Evolutionary conservation across 2,797 vertebrate species (phyloP), one percentile per base, ranked within the genome.

Genomic region (Rachycentron canadum): DNA sequence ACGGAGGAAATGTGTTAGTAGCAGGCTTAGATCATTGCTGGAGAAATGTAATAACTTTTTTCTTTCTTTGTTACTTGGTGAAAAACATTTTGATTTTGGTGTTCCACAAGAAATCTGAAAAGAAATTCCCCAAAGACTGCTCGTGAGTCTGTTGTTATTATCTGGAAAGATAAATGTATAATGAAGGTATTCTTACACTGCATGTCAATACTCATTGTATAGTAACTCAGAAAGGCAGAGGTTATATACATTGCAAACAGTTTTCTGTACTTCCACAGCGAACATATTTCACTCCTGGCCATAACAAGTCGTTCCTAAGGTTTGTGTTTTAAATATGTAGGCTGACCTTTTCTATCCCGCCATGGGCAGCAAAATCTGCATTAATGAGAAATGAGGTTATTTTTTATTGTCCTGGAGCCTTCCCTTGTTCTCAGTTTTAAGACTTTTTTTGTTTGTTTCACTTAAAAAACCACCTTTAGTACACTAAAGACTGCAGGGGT

Each of bases 321-420:
- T 88, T 88, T 88, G 86, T 90, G 77, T 87, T 93, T 86, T 87
- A 87, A 90, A 88, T 91, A 93, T 94, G 88, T 78, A 92, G 83
- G 84, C 77, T 92, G 93, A 94, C 93, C 93, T 95, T 94, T 95
- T 83, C 82, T 76, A 16, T 87, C 68, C 70, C 82, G 86, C 72
- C 74, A 81, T 76, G 82, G 86, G 87, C 87, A 90, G 83, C 56
- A 81, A 86, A 88, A 91, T 91, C 69, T 92, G 90, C 89, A 93
- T 93, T 92, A 93, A 94, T 94, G 87, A 94, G 89, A 85, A 71
- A 86, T 74, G 77, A 76, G 76, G 77, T 85, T 84, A 32, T 32
- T 70, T 88, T 21, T 82, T 75, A 73, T 78, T 83, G 74, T 83
- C 71, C 79, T 32, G 61, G 67, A 89, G 85, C 74, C 65, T 70